phyloP scores from a whole-genome alignment of 2,113 vertebrate species.

The Zosterops pallidus region DNA sequence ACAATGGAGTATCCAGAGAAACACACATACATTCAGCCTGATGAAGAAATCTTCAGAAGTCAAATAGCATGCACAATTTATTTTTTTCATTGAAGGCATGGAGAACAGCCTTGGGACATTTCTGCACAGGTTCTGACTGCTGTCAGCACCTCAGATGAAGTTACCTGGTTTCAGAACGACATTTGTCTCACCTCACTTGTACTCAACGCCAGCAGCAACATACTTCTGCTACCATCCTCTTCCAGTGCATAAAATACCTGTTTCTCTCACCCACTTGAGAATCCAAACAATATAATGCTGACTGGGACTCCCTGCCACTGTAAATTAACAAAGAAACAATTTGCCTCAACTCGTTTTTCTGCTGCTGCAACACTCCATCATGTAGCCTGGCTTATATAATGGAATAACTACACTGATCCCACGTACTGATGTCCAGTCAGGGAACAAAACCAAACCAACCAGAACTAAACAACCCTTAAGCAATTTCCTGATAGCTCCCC shows the following conservation, averaged over 20 bases:
- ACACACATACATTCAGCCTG: background rate
- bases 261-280: background rate
- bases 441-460: background rate
- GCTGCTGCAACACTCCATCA: accelerated
- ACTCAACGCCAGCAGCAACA: background rate
- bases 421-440: accelerated
- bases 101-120: background rate
- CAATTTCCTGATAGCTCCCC: background rate
- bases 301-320: background rate
- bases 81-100: background rate
- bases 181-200: background rate
- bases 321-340: background rate
- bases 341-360: background rate
- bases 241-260: background rate
- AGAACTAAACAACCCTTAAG: background rate
- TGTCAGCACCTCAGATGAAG: background rate
- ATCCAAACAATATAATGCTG: background rate
- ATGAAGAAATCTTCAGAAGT: background rate
- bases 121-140: background rate
- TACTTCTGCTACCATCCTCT: background rate
- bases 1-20: background rate
- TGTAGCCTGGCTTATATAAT: background rate
- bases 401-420: background rate
- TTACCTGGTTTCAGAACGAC: background rate
- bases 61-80: background rate